Evolutionary conservation across 2,797 vertebrate genomes (phyloP).

Genomic region (Graptemys geographica): DNA sequence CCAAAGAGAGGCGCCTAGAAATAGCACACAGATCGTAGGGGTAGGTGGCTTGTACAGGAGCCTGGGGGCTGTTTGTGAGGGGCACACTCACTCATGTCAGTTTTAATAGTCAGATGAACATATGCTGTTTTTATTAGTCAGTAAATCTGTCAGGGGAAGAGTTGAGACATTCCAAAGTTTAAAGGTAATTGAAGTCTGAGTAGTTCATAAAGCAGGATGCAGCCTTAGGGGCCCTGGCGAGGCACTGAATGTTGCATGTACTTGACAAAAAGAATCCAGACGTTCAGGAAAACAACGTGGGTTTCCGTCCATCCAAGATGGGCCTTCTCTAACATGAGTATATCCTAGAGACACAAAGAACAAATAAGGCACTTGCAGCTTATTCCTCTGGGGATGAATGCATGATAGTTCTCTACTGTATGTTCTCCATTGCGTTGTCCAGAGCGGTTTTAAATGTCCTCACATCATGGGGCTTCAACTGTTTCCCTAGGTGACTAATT

Average conservation of each 20-base stretch:
- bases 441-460: accelerated
- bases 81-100: accelerated
- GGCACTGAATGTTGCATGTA: accelerated
- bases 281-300: not conserved
- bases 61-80: accelerated
- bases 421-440: not conserved
- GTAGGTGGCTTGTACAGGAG: not conserved
- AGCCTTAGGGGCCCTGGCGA: not conserved
- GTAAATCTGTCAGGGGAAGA: not conserved
- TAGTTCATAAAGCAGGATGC: not conserved
- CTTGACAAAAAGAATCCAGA: not conserved
- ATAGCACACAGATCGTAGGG: not conserved
- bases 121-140: not conserved
- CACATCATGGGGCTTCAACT: not conserved
- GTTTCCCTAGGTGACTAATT: not conserved
- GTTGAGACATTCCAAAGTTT: not conserved
- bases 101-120: not conserved
- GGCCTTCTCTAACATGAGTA: not conserved
- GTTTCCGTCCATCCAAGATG: not conserved
- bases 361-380: not conserved
- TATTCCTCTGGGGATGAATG: not conserved
- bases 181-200: not conserved
- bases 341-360: not conserved
- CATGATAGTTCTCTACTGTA: not conserved
- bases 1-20: not conserved